Conservation (phyloP, 2,888 invertebrate genomes). For the Siphonodentalium dalli region DNA sequence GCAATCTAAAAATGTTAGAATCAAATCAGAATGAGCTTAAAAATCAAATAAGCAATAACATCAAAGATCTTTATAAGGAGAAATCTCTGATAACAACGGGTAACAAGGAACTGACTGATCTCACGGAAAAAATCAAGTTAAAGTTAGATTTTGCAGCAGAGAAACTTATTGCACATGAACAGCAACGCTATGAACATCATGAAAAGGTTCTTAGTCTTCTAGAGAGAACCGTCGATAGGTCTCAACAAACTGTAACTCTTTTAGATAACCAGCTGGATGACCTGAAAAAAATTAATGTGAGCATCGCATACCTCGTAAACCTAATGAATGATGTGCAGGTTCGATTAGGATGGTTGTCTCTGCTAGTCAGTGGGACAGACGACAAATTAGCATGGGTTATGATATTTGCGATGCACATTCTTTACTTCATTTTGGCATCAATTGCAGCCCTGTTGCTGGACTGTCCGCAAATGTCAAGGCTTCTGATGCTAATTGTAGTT, state of each 20-base stretch:
- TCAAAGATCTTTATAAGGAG: slow-evolving; percentile 70
- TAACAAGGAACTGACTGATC: slow-evolving; percentile 69
- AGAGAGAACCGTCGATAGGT: neutral
- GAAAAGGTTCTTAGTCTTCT: neutral
- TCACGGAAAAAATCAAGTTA: slow-evolving; percentile 70
- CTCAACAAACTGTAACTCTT: neutral
- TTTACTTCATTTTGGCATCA: slow-evolving; percentile 54
- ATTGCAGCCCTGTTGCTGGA: slow-evolving; percentile 55
- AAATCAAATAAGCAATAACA: slow-evolving; percentile 69
- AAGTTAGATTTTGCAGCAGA: slow-evolving; percentile 67
- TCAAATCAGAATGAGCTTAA: slow-evolving; percentile 64
- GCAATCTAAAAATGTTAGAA: slow-evolving; percentile 67
- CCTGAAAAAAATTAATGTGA: too few species aligned
- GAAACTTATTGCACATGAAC: neutral
- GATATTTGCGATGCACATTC: slow-evolving; percentile 46
- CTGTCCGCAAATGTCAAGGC: slow-evolving; percentile 44
- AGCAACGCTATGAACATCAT: neutral
- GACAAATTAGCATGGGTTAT: slow-evolving; percentile 48
- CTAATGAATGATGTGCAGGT: neutral
- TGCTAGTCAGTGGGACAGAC: too few species aligned
- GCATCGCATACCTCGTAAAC: neutral
- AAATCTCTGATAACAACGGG: slow-evolving; percentile 72
- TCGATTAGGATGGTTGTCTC: too few species aligned
- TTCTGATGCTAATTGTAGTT: slow-evolving; percentile 46
- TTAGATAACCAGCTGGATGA: neutral